These are phyloP conservation scores for Etheostoma spectabile DNA, from an alignment of 2,113 vertebrate species.

Conservation along the genomic window DNA sequence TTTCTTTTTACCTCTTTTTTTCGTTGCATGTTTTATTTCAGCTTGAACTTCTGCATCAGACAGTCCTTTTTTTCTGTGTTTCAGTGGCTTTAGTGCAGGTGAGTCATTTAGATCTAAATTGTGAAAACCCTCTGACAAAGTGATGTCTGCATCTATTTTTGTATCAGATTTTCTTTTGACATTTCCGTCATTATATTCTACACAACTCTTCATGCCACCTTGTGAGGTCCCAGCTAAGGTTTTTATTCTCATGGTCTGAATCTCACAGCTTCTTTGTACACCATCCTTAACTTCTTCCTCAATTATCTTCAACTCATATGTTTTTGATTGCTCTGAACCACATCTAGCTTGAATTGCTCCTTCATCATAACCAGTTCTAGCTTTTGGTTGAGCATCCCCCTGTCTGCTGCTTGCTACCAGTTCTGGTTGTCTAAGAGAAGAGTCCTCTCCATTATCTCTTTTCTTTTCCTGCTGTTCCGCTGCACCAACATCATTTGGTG, in stretches of 20 bases:
- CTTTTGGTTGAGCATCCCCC: neutral
- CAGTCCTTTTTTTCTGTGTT: too few species aligned
- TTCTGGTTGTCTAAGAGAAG: neutral
- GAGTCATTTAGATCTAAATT: neutral
- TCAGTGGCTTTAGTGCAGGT: too few species aligned
- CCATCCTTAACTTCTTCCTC: neutral
- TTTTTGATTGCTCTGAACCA: neutral
- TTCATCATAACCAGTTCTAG: neutral
- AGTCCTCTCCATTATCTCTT: neutral
- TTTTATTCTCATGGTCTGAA: rapidly evolving
- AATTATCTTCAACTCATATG: rapidly evolving
- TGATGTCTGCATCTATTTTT: neutral
- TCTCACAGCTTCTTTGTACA: rapidly evolving
- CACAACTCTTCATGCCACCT: neutral
- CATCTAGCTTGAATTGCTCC: neutral
- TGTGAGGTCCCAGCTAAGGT: neutral
- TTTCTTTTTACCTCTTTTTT: too few species aligned
- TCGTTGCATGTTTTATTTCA: neutral
- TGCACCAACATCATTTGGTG: neutral
- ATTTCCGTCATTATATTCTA: neutral
- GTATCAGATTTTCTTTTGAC: neutral
- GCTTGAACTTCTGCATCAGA: too few species aligned
- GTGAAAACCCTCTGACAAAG: rapidly evolving
- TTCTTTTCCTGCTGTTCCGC: neutral
- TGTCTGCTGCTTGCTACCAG: neutral